Conservation (phyloP, 2,113 vertebrate genomes). For the Gambusia holbrooki region DNA sequence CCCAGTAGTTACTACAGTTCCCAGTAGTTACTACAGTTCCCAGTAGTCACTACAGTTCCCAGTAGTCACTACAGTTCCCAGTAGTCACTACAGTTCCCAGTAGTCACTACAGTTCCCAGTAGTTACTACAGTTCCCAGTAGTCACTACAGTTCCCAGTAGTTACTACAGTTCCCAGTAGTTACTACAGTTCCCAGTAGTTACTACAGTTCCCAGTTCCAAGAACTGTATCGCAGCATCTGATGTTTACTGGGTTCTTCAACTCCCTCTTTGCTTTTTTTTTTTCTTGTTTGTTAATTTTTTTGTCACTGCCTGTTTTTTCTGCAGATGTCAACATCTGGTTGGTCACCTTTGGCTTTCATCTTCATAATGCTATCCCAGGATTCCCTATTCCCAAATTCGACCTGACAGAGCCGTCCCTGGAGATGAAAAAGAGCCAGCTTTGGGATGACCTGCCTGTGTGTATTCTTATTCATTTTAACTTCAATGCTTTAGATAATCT, state of each 20-base stretch:
- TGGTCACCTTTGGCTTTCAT: conserved; percentile 98
- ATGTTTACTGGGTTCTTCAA: not conserved
- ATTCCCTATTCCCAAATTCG: conserved; percentile 94
- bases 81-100: no score
- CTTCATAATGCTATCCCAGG: conserved; percentile 98
- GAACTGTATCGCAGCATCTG: no score
- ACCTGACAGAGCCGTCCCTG: conserved; percentile 92
- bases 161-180: no score
- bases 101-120: no score
- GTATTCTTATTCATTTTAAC: conserved; percentile 27
- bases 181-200: no score
- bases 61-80: no score
- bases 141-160: no score
- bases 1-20: no score
- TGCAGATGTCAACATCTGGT: conserved; percentile 97
- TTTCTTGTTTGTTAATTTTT: not conserved
- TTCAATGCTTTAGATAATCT: not conserved
- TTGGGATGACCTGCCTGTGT: conserved; percentile 96
- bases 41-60: no score
- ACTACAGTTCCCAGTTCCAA: no score
- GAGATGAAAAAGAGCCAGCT: conserved; percentile 97
- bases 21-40: no score
- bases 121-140: no score
- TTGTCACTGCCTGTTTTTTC: conserved; percentile 18
- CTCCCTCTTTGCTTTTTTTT: not conserved